Evolutionary conservation across 2,797 vertebrate species (phyloP).

Genomic region (Malacoraja senta): DNA sequence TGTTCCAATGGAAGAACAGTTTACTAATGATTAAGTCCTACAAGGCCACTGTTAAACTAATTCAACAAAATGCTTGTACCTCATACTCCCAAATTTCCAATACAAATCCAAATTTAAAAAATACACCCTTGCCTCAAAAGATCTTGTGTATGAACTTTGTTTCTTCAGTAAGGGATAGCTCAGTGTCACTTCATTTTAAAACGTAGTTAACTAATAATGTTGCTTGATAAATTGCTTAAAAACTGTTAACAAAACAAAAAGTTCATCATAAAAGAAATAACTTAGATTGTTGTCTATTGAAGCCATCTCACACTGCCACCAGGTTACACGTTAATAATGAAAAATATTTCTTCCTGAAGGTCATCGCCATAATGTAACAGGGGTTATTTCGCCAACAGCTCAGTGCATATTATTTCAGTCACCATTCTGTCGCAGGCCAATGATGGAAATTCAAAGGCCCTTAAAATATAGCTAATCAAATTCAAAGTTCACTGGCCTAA

Average conservation of each 20-base stretch:
- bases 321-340: constrained; percentile 8
- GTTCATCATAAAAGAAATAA: constrained; percentile 30
- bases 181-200: constrained; percentile 33
- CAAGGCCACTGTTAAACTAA: neutral
- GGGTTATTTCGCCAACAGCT: neutral
- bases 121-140: neutral
- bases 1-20: neutral
- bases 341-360: neutral
- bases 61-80: neutral
- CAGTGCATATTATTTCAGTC: constrained; percentile 23
- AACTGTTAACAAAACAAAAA: constrained; percentile 5
- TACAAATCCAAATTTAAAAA: neutral
- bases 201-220: neutral
- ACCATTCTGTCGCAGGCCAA: neutral
- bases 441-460: neutral
- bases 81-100: neutral
- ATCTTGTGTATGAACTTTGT: neutral
- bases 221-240: constrained; percentile 22
- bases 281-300: constrained; percentile 16
- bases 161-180: constrained; percentile 24
- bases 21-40: neutral
- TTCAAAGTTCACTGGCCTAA: neutral
- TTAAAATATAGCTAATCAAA: neutral
- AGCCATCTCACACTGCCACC: constrained; percentile 15
- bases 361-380: neutral